Evolutionary conservation across 2,888 invertebrate species (phyloP).

Genomic region (Nephrocerus scutellatus): DNA sequence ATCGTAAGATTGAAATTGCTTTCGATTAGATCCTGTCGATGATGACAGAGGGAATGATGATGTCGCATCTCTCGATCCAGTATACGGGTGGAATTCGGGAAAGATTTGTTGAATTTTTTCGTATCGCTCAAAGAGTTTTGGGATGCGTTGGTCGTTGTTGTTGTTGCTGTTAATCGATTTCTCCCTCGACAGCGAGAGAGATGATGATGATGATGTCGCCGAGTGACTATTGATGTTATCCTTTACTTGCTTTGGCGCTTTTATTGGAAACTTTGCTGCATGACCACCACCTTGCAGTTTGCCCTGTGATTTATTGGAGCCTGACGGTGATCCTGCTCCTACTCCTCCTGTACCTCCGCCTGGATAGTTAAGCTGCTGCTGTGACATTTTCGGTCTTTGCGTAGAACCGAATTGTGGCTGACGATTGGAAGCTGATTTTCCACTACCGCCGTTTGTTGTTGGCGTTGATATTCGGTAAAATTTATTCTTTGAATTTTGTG

Average conservation of each 20-base stretch:
- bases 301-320: conserved; percentile 22
- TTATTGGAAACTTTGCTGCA: conserved; percentile 35
- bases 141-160: conserved; percentile 52
- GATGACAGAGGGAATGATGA: conserved; percentile 16
- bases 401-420: conserved; percentile 15
- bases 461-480: conserved; percentile 39
- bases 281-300: conserved; percentile 15
- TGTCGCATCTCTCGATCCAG: conserved; percentile 27
- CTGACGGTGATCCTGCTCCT: conserved; percentile 19
- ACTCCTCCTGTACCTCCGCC: conserved; percentile 10
- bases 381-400: conserved; percentile 20
- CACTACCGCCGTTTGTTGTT: conserved; percentile 23
- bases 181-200: conserved; percentile 14
- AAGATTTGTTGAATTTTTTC: conserved; percentile 71
- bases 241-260: conserved; percentile 46
- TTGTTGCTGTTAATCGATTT: conserved; percentile 3
- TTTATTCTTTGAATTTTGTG: conserved; percentile 40
- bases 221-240: conserved; percentile 27
- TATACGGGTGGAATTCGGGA: conserved; percentile 58
- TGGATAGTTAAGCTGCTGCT: conserved; percentile 20
- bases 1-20: conserved; percentile 23
- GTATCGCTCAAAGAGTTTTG: conserved; percentile 65
- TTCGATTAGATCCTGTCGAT: conserved; percentile 19
- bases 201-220: conserved; percentile 6
- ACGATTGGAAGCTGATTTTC: conserved; percentile 18